These are phyloP conservation scores for Achroia grisella DNA, from an alignment of 1,140 invertebrate genomes.

Conservation along the genomic window DNA sequence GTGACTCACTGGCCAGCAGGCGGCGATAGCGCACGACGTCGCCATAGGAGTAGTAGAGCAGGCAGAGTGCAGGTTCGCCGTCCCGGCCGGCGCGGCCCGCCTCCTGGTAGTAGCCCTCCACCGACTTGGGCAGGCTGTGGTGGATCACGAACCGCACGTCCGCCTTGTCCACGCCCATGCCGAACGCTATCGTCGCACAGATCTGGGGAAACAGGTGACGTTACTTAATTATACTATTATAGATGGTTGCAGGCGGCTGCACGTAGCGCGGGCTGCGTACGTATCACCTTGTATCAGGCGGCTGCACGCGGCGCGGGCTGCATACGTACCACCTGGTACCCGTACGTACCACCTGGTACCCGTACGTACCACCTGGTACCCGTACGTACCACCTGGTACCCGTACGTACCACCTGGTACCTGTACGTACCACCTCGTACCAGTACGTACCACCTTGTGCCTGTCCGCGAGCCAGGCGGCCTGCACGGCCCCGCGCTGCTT, in stretches of 20 bases:
- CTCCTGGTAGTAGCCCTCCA: constrained; percentile 99
- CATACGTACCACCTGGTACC: too few relatives aligned
- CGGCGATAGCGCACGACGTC: constrained; percentile 86
- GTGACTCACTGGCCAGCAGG: constrained; percentile 84
- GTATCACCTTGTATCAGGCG: constrained; percentile 73
- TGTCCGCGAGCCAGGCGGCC: constrained; percentile 88
- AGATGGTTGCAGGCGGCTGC: too few relatives aligned
- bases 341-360: too few relatives aligned
- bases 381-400: too few relatives aligned
- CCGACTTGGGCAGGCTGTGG: constrained; percentile 93
- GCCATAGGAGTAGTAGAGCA: constrained; percentile 90
- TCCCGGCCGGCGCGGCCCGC: constrained; percentile 96
- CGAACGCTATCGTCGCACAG: constrained; percentile 97
- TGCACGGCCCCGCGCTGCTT: constrained; percentile 81
- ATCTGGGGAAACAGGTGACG: too few relatives aligned
- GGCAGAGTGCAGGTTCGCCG: constrained; percentile 86
- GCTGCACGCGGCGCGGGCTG: too few relatives aligned
- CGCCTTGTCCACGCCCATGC: constrained; percentile 98
- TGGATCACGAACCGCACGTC: constrained; percentile 95
- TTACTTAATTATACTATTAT: too few relatives aligned
- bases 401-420: too few relatives aligned
- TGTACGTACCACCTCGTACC: too few relatives aligned
- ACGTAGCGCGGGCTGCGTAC: constrained; percentile 3
- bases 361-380: too few relatives aligned
- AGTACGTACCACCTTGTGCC: constrained; percentile 71